Conservation (phyloP, 2,888 invertebrate species). For the Pseudococcus viburni region DNA sequence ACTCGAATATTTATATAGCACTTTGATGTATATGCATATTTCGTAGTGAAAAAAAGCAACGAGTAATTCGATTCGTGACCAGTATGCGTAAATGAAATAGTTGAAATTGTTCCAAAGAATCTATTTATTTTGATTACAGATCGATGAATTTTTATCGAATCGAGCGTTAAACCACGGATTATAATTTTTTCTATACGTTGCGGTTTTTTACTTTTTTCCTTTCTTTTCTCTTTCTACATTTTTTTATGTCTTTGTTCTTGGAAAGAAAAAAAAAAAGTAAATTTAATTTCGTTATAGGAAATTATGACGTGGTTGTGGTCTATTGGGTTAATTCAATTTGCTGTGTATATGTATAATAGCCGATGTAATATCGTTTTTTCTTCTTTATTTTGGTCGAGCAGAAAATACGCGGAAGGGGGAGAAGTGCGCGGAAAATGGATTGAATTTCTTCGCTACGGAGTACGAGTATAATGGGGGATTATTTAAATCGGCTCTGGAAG, state of each 20-base stretch:
- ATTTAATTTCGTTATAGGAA: conserved; percentile 42
- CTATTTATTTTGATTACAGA: conserved; percentile 62
- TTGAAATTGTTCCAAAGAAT: conserved; percentile 46
- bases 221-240: background rate
- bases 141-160: conserved; percentile 61
- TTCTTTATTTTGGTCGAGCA: no score
- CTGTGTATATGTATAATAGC: background rate
- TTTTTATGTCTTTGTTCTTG: conserved; percentile 37
- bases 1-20: background rate
- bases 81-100: conserved; percentile 46
- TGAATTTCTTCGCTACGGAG: background rate
- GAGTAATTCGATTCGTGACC: conserved; percentile 54
- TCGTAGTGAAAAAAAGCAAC: background rate
- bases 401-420: background rate
- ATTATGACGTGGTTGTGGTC: conserved; percentile 29
- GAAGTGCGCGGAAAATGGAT: background rate
- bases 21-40: background rate
- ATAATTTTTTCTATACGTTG: conserved; percentile 44
- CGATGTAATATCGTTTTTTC: background rate
- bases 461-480: background rate
- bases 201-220: conserved; percentile 50
- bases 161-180: conserved; percentile 60
- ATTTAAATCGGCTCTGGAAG: conserved; percentile 5
- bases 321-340: conserved; percentile 35
- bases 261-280: conserved; percentile 4